Conservation (phyloP, 2,888 invertebrate genomes). For the Chaetogeoica ovagalla region DNA sequence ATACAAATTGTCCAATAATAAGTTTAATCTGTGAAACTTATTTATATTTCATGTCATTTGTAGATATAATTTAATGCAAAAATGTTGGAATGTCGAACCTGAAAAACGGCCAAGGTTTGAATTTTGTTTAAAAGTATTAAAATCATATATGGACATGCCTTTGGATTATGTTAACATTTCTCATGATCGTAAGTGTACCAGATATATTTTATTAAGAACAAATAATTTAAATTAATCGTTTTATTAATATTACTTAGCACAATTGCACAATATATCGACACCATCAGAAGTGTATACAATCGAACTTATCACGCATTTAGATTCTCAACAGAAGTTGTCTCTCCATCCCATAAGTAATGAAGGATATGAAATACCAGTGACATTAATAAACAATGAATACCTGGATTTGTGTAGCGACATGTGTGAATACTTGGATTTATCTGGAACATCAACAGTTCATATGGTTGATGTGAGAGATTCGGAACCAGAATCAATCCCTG, state of each 20-base stretch:
- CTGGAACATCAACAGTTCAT: constrained; percentile 1
- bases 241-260: constrained; percentile 4
- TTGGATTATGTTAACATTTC: constrained; percentile 38
- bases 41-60: constrained; percentile 55
- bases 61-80: constrained; percentile 81
- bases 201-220: neutral
- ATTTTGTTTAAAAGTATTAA: constrained; percentile 72
- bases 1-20: neutral
- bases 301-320: neutral
- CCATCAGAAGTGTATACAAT: constrained; percentile 8
- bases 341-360: constrained; percentile 20
- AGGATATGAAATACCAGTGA: constrained; percentile 41
- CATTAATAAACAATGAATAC: constrained; percentile 37
- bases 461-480: constrained; percentile 17
- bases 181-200: constrained; percentile 18
- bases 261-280: constrained; percentile 25
- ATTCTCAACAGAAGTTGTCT: constrained; percentile 21
- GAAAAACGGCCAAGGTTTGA: constrained; percentile 86
- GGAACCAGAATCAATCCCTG: constrained; percentile 28
- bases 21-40: neutral
- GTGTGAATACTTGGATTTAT: constrained; percentile 41
- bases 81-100: constrained; percentile 84
- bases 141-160: constrained; percentile 56
- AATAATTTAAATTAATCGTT: no score
- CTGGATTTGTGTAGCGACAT: constrained; percentile 9